Conservation (phyloP, 2,888 invertebrate genomes). For the Calliphora vomitoria region DNA sequence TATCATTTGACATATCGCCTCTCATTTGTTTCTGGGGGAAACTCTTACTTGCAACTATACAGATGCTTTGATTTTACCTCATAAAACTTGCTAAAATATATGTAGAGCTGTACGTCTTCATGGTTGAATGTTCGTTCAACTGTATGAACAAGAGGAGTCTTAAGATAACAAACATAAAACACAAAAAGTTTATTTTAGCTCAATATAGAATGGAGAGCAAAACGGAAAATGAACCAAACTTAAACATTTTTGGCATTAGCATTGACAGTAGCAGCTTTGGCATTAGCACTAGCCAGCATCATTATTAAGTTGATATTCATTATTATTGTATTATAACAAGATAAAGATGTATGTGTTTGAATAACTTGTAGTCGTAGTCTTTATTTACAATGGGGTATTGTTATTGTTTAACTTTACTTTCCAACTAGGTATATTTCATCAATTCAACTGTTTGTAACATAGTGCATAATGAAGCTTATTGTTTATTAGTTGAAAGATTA, state of each 20-base stretch:
- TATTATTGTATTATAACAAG: conserved; percentile 41
- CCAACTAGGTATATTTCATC: background rate
- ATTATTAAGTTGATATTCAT: conserved; percentile 29
- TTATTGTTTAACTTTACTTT: background rate
- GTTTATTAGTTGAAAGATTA: no score
- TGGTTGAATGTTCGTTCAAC: conserved; percentile 2
- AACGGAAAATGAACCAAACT: conserved; percentile 54
- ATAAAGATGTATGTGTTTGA: conserved; percentile 43
- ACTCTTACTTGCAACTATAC: background rate
- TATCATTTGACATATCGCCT: conserved; percentile 50
- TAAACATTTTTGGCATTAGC: conserved; percentile 57
- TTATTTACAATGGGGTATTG: background rate
- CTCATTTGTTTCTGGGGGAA: conserved; percentile 44
- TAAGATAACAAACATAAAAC: conserved; percentile 54
- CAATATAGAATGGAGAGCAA: conserved; percentile 17
- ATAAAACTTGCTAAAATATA: conserved; percentile 29
- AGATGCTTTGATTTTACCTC: conserved; percentile 10
- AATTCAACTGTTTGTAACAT: background rate
- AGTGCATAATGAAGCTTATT: no score
- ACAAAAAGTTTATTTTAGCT: conserved; percentile 54
- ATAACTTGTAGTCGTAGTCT: background rate
- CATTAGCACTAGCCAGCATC: conserved; percentile 23
- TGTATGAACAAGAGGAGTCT: conserved; percentile 5
- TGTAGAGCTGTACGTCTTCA: background rate
- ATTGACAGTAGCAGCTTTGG: background rate